Percentiles rank a stretch among this genome's conserved stretches.
Conservation (phyloP, 2,888 invertebrate genomes). For the Cosmorhoe ocellata region DNA sequence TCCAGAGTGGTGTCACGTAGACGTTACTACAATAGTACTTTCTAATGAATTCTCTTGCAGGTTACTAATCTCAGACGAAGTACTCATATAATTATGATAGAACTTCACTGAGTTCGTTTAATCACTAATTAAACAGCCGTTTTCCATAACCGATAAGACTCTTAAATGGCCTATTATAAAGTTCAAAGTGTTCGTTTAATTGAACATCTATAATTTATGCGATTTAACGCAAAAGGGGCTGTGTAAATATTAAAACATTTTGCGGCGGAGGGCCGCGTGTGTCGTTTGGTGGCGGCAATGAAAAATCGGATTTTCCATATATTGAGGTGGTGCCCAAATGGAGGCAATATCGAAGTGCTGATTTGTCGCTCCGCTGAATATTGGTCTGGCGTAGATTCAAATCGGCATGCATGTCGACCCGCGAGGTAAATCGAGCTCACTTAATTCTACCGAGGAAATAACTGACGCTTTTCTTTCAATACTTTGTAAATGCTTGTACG, state of each 20-base stretch:
- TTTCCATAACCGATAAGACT: conserved; percentile 48
- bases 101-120: too few relatives aligned
- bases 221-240: conserved; percentile 32
- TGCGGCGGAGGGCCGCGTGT: conserved; percentile 27
- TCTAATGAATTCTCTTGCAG: too few relatives aligned
- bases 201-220: conserved; percentile 45
- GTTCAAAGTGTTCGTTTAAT: conserved; percentile 55
- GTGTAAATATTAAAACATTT: conserved; percentile 49
- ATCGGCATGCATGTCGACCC: conserved; percentile 62
- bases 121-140: conserved; percentile 42
- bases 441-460: conserved; percentile 56
- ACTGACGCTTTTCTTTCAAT: conserved; percentile 25
- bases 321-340: conserved; percentile 75
- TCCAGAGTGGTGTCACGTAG: too few relatives aligned
- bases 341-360: conserved; percentile 81
- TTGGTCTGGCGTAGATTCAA: conserved; percentile 78
- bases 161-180: conserved; percentile 57
- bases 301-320: conserved; percentile 75
- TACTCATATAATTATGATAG: too few relatives aligned
- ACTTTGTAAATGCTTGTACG: conserved; percentile 12
- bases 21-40: too few relatives aligned
- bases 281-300: conserved; percentile 50
- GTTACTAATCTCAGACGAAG: too few relatives aligned
- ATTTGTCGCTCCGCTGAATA: conserved; percentile 78
- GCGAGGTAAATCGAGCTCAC: conserved; percentile 52